These are phyloP conservation scores for Pseudolaguvia tuberculata DNA, from an alignment of 2,113 vertebrate species.

Conservation along the genomic window DNA sequence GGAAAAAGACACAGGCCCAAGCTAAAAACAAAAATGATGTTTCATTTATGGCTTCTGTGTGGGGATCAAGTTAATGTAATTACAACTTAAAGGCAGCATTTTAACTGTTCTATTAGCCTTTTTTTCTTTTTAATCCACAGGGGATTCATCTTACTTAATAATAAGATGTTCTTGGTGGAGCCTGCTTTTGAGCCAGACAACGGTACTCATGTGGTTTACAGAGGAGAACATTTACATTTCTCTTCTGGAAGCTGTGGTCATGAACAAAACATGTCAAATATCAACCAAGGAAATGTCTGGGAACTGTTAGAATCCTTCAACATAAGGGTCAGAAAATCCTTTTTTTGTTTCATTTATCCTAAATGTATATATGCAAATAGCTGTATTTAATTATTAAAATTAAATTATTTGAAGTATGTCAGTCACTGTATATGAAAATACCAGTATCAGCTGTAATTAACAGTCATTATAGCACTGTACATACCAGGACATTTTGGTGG, in stretches of 20 bases:
- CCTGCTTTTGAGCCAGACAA: slow-evolving; percentile 61
- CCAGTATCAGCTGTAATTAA: too few relatives aligned
- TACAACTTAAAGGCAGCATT: neutral
- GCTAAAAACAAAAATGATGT: too few relatives aligned
- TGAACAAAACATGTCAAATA: slow-evolving; percentile 62
- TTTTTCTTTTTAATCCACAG: slow-evolving; percentile 58
- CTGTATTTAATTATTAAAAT: too few relatives aligned
- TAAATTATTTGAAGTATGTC: too few relatives aligned
- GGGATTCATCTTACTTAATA: slow-evolving; percentile 81
- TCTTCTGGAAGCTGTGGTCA: slow-evolving; percentile 79
- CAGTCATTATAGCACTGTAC: too few relatives aligned
- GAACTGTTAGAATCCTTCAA: slow-evolving; percentile 54
- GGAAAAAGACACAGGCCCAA: too few relatives aligned
- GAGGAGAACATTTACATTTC: slow-evolving; percentile 67
- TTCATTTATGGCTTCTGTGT: neutral
- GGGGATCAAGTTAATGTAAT: neutral
- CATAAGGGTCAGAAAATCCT: slow-evolving; percentile 73
- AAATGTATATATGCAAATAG: too few relatives aligned
- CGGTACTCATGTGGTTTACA: slow-evolving; percentile 75
- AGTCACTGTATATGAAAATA: too few relatives aligned
- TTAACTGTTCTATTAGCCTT: neutral
- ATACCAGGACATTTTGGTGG: too few relatives aligned
- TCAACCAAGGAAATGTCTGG: neutral
- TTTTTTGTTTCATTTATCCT: neutral
- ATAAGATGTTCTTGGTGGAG: slow-evolving; percentile 81